Conservation (phyloP, 2,113 vertebrate genomes). For the Syrmaticus mikado region DNA sequence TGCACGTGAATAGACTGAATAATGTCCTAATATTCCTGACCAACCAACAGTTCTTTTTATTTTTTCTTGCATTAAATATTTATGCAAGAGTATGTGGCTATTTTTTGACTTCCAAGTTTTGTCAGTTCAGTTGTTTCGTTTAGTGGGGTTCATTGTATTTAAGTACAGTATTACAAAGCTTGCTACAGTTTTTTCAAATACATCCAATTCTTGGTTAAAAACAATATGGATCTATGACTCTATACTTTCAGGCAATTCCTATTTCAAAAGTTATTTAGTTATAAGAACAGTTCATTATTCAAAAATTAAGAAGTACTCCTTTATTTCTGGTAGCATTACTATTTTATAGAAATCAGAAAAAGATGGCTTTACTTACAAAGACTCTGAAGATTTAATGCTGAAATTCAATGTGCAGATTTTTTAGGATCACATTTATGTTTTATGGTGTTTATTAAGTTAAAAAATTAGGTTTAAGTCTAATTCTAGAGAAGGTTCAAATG, state of each 20-base stretch:
- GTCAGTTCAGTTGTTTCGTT: not conserved
- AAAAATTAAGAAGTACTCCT: not conserved
- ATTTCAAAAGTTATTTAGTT: not conserved
- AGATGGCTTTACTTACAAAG: not conserved
- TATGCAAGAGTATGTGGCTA: not conserved
- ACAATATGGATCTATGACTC: not conserved
- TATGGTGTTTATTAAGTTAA: not conserved
- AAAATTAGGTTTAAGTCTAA: conserved; percentile 22
- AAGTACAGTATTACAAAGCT: not conserved
- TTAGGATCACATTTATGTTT: not conserved
- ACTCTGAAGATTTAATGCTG: not conserved
- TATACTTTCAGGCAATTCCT: not conserved
- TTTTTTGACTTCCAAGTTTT: not conserved
- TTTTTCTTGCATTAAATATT: not conserved
- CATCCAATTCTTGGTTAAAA: not conserved
- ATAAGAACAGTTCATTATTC: not conserved
- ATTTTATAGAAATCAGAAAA: not conserved
- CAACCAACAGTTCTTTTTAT: not conserved
- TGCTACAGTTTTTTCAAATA: not conserved
- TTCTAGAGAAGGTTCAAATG: conserved; percentile 14
- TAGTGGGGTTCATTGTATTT: not conserved
- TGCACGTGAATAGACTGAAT: not conserved
- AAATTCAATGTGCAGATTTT: not conserved
- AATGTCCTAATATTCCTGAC: not conserved
- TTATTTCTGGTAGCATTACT: not conserved